These are phyloP conservation scores for Lagorchestes hirsutus DNA, from an alignment of 2,797 vertebrate species.

Conservation along the genomic window DNA sequence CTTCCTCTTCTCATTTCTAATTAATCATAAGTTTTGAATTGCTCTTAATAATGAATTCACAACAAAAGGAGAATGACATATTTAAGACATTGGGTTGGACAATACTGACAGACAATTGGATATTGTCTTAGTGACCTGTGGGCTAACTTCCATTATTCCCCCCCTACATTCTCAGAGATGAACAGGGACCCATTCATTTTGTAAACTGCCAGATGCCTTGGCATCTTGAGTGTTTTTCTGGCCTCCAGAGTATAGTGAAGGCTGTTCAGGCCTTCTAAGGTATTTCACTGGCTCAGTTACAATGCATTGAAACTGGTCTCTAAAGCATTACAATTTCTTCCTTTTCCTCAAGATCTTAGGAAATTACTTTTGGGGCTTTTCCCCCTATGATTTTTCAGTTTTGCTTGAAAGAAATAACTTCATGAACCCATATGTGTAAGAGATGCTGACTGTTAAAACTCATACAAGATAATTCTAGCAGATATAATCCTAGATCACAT, in stretches of 20 bases:
- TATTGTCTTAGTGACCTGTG: neutral
- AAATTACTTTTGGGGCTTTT: neutral
- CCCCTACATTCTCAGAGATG: neutral
- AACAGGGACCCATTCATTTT: neutral
- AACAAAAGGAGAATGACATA: neutral
- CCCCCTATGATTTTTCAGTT: neutral
- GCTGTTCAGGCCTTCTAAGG: neutral
- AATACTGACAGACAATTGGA: neutral
- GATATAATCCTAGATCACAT: neutral
- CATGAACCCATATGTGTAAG: neutral
- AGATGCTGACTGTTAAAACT: neutral
- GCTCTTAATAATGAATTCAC: neutral
- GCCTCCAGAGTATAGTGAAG: neutral
- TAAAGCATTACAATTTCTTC: neutral
- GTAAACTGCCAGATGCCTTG: neutral
- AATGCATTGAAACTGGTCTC: neutral
- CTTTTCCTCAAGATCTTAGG: neutral
- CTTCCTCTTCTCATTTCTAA: neutral
- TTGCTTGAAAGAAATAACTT: neutral
- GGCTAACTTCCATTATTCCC: neutral
- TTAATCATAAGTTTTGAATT: neutral
- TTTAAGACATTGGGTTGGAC: neutral
- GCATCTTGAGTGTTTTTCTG: neutral
- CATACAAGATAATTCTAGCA: neutral
- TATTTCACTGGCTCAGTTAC: neutral